Base-by-base conservation (phyloP, 1,140 invertebrate genomes). In the Spodoptera frugiperda region DNA sequence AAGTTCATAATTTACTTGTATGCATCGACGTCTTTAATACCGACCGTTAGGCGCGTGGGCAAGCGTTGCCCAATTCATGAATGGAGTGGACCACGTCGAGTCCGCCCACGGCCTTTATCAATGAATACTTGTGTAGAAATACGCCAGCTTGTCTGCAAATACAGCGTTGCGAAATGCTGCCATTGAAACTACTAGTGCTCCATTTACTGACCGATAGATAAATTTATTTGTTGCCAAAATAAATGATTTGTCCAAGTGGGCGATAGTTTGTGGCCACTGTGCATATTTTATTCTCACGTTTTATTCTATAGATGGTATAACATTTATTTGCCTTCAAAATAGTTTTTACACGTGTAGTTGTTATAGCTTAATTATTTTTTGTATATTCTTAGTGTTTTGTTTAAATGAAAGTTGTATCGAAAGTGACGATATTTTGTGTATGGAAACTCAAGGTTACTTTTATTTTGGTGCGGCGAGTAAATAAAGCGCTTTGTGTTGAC, bases 1-100 rank as follows among this genome's bases (percentile, higher is more conserved):
- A 84, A 78, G 74, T 76, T 78, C 78, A 79, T 89, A 89, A 91
- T 90, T 89, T 90, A 90, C 84, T 87, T 82, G 74, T 51, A 70
- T 75, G 55, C 76, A 82, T 81, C 80, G 80, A 73, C 14, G 72
- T 74, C 46, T 74, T 25, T 53, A 70, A 54, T 67, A 70, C 25
- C 74, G 25, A 79, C 90, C 89, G 91, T 92, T 92, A 91, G 46
- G 10, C 79, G 91, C 87, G 90, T 91, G 87, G 90, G 91, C 61
- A 8, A 71, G 25, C 48, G 53, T 92, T 92, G 85, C 89, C 90
- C 89, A 93, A 93, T 89, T 83, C 85, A 90, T 93, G 91, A 93
- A 93, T 93, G 91, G 89, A 90, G 80, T 83, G 83, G 86, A 80
- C 87, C 55, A 71, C 61, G 86, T 44, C 88, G 76, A 70, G 88